These are phyloP conservation scores for Bucco capensis DNA, from an alignment of 2,113 vertebrate genomes.

Conservation along the genomic window DNA sequence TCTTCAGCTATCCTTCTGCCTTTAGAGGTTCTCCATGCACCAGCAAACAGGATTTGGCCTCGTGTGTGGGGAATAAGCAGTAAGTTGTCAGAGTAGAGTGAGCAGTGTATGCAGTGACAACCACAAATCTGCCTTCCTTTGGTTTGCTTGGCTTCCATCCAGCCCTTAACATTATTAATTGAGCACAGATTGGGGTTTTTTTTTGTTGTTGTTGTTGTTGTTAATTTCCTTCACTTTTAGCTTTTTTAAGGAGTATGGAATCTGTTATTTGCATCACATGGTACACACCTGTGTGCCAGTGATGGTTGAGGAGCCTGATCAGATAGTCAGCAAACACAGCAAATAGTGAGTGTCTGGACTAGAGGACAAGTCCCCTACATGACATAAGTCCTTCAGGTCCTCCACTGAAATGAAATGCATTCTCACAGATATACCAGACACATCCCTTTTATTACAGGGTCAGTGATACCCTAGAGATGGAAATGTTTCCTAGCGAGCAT, in stretches of 20 bases:
- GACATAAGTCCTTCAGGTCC: neutral
- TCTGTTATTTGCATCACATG: conserved; percentile 22
- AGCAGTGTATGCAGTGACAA: conserved; percentile 39
- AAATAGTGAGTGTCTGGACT: neutral
- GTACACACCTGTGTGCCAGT: conserved; percentile 8
- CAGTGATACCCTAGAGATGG: neutral
- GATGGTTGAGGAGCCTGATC: neutral
- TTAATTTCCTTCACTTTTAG: conserved; percentile 39
- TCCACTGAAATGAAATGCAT: neutral
- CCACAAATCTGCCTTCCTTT: conserved; percentile 60
- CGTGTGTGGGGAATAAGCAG: neutral
- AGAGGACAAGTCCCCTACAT: neutral
- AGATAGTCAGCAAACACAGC: neutral
- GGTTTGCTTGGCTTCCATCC: conserved; percentile 25
- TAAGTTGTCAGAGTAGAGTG: conserved; percentile 41
- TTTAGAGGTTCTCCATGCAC: neutral
- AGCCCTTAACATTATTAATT: conserved; percentile 58
- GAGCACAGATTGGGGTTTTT: conserved; percentile 28
- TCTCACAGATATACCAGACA: neutral
- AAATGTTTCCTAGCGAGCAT: neutral
- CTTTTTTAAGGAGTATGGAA: conserved; percentile 42
- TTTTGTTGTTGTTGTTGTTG: too few species aligned
- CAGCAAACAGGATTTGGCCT: conserved; percentile 13
- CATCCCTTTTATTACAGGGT: neutral
- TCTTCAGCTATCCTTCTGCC: neutral